A percentile compares a stretch with the other conserved stretches of the same genome.
Evolutionary conservation across 2,888 invertebrate species (phyloP).

Genomic region (Scelioninae gen. 2): DNA sequence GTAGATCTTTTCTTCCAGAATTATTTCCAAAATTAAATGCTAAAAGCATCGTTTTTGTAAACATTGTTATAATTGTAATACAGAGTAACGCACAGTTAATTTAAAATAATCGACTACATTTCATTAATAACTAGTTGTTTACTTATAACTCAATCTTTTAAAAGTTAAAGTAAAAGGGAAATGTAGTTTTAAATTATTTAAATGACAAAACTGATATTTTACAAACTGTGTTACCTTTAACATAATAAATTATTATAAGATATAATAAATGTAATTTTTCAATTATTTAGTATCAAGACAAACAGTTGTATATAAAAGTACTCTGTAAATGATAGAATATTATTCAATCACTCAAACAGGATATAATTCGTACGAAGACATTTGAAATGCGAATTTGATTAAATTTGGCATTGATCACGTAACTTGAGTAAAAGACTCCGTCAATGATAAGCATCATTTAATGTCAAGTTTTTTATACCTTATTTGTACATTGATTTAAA

Average conservation of each 20-base stretch:
- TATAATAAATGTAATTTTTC: neutral
- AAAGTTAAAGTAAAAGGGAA: too few species aligned
- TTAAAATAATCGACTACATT: too few species aligned
- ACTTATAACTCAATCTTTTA: too few species aligned
- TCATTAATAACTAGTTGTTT: too few species aligned
- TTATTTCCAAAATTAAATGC: too few species aligned
- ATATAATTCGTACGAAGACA: conserved; percentile 27
- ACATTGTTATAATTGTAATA: too few species aligned
- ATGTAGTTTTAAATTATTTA: too few species aligned
- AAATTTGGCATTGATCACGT: conserved; percentile 40
- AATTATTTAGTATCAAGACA: conserved; percentile 8
- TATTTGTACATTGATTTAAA: conserved; percentile 20
- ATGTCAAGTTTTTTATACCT: conserved; percentile 13
- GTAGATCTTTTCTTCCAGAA: conserved; percentile 5
- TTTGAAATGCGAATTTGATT: conserved; percentile 49
- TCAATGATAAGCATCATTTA: conserved; percentile 18
- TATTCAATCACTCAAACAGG: conserved; percentile 30
- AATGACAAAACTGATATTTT: too few species aligned
- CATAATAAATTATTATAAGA: conserved; percentile 39
- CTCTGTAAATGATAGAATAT: conserved; percentile 40
- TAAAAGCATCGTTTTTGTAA: too few species aligned
- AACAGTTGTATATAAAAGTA: conserved; percentile 44
- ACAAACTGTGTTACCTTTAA: conserved; percentile 18
- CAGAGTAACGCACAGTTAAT: too few species aligned
- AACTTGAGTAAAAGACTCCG: conserved; percentile 31